Base-by-base conservation (phyloP, 2,888 invertebrate species). In the Norana najaformis region DNA sequence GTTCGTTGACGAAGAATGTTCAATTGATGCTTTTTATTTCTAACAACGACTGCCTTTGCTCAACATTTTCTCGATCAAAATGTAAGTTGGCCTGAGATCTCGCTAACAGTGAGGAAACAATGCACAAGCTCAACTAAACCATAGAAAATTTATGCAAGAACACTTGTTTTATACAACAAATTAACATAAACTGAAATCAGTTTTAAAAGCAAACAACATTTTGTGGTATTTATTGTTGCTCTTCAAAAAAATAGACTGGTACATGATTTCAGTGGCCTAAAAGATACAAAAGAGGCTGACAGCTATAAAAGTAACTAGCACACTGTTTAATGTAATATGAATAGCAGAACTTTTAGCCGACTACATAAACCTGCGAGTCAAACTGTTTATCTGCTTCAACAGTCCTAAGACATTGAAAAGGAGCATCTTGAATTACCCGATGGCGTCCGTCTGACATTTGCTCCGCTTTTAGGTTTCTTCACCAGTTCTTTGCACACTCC, bases 41-140 rank as follows among this genome's bases (percentile, higher is more conserved):
- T n/a, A n/a, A n/a, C n/a, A n/a, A n/a, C n/a, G n/a, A n/a, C n/a
- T 97, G 97, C 47, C 97, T 95, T 93, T 97, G 97, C 92, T 97
- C 97, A 0, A 98, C 97, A 92, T 97, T 97, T 93, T 97, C 97
- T 92, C 96, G 96, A 93, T 97, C 97, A 93, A 96, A 95, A 92
- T 95, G 95, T 34, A 95, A 93, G 89, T 95, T 95, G 69, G 93
- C 93, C 91, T 94, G 94, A n/a, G 94, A 94, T 20, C 95, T 93
- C 90, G 94, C 94, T 94, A 69, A 69, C 69, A 69, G n/a, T 69
- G n/a, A 69, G 8, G n/a, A 69, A 69, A 69, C 8, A 69, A 69
- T n/a, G n/a, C 69, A n/a, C 8, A 93, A 88, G 35, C 8, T 39
- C 35, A 88, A 39, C 23, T 23, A 88, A 11, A 36, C 8, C 35